Base-by-base conservation (phyloP, 2,113 vertebrate species). In the Pollachius pollachius region DNA sequence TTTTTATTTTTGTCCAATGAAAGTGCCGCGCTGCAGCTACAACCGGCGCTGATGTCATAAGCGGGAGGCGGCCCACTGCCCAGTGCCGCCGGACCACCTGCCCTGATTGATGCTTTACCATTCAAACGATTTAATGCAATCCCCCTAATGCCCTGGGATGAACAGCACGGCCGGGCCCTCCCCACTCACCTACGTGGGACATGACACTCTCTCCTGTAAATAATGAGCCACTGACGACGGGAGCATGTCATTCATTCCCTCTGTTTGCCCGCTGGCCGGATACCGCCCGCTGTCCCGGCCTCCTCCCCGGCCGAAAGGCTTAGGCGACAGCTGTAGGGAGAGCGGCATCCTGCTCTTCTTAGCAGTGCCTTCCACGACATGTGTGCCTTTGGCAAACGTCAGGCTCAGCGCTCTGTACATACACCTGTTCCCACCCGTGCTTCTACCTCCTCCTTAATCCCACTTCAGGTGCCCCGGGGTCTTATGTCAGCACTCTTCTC, bases 41-140 rank as follows among this genome's bases (percentile, higher is more conserved):
- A 77, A 73, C 70, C 48, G 48, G 68, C 56, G 54, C 65, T 68
- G 79, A 87, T 73, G 77, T 80, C 72, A 77, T 62, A 72, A 9
- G 70, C 71, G 59, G 67, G 18, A 21, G 27, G 64, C 64, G 65
- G 62, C 65, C 67, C 67, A 82, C 75, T 64, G 71, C 64, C 16
- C 77, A 4, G 58, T 15, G 0, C 61, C 4, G 74, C 67, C 11
- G 41, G 41, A 48, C 41, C 41, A 12, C 41, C 41, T 9, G 68
- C 52, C 16, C 78, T 77, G 78, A 87, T 79, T 75, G 78, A 89
- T 84, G 78, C 37, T 64, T 59, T 60, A 7, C 74, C 70, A 62
- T 71, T 82, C 77, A 72, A 78, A 52, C 70, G 48, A 60, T 74
- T 88, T 70, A 73, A 72, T 74, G 73, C 81, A 76, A 85, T 88